phyloP scores from a whole-genome alignment of 2,888 invertebrate genomes.

The Xestia rhomboidea region DNA sequence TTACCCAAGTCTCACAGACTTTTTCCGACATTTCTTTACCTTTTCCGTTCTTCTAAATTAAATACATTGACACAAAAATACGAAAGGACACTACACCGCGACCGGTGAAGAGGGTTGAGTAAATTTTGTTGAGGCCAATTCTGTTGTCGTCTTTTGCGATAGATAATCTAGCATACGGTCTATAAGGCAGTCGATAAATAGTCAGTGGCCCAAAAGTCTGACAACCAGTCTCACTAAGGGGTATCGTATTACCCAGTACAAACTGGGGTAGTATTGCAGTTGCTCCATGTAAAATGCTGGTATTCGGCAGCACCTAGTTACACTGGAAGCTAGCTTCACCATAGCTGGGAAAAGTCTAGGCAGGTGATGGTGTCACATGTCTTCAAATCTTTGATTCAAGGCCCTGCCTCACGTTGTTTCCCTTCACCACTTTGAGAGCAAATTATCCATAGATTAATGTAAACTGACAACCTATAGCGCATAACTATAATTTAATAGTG shows the following conservation, averaged over 20 bases:
- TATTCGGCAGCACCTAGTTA: neutral
- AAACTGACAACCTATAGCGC: neutral
- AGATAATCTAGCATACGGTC: neutral
- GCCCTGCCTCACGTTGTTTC: neutral
- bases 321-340: neutral
- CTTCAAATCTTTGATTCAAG: neutral
- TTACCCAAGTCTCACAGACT: neutral
- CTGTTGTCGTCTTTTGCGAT: neutral
- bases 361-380: neutral
- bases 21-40: neutral
- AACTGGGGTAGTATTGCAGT: neutral
- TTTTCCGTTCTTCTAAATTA: neutral
- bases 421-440: neutral
- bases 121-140: slow-evolving; percentile 11
- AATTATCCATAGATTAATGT: neutral
- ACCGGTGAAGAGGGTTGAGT: slow-evolving; percentile 27
- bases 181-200: neutral
- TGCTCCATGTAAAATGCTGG: neutral
- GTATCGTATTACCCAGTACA: neutral
- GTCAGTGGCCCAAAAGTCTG: neutral
- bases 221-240: neutral
- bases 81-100: neutral
- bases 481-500: slow-evolving; percentile 45
- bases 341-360: neutral
- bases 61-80: slow-evolving; percentile 21